Base-by-base conservation (phyloP, 1,140 invertebrate species). In the Zaprionus kolodkinae region DNA sequence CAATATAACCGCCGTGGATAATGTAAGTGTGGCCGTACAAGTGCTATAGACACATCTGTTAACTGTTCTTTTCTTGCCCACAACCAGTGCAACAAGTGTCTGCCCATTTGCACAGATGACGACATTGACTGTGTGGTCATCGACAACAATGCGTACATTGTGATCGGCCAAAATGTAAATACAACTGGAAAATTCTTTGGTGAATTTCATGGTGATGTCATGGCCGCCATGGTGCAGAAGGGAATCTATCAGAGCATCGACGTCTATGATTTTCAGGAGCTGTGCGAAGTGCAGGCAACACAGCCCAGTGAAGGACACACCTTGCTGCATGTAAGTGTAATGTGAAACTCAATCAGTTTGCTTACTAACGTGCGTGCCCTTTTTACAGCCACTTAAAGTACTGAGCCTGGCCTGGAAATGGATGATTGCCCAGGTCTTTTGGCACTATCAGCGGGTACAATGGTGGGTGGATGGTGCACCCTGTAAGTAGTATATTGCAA, bases 101-200 rank as follows among this genome's bases (percentile, higher is more conserved):
- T 94, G 81, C 93, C 91, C 75, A 94, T 93, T 50, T 96, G 94
- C 92, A 93, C 91, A 61, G 93, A 93, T 62, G 94, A 93, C 50
- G 94, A 93, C 81, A 94, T 95, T 61, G 95, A 97, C 74, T 98
- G 97, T 87, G 98, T 96, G 90, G 93, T 98, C 4, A 94, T 98
- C 15, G 97, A 98, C 93, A 96, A 96, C 81, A 97, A 97, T 90
- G 97, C 97, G 0, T 98, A 97, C 89, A 94, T 98, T n/a, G 94
- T 98, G 1, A 94, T 97, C 13, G 96, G 96, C 0, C 95, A 96
- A 72, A 93, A 94, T 15, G 92, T 94, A 27, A 94, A 95, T 13
- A 93, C 96, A 45, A 96, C 96, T 0, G 97, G 97, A 0, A 93
- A 93, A 79, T 99, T 98, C 93, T 98, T 98, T 93, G 97, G 97